A percentile compares a stretch with the other conserved stretches of the same genome.
Conservation (phyloP, 2,888 invertebrate genomes). For the Hetaerina titia region DNA sequence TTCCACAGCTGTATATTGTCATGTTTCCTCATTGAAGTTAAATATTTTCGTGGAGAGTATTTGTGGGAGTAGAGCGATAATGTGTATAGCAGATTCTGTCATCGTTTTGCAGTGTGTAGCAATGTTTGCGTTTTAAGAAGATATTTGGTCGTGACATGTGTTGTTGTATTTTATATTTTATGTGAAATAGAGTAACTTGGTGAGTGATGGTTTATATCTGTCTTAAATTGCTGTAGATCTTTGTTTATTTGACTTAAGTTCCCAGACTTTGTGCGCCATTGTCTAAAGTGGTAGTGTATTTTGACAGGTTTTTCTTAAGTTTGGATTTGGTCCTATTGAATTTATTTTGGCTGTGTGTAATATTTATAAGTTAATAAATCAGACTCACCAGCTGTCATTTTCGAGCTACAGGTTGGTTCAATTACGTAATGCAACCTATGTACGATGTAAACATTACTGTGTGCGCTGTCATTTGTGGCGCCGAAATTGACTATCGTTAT, state of each 20-base stretch:
- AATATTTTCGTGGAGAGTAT: background rate
- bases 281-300: background rate
- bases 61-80: background rate
- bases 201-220: background rate
- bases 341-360: background rate
- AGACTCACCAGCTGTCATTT: slow-evolving; percentile 23
- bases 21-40: background rate
- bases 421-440: slow-evolving; percentile 45
- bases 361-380: background rate
- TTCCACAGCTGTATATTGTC: background rate
- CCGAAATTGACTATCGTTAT: slow-evolving; percentile 61
- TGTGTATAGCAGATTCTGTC: background rate
- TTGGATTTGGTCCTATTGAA: background rate
- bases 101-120: background rate
- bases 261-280: slow-evolving; percentile 3
- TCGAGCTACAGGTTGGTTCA: slow-evolving; percentile 66
- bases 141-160: slow-evolving; percentile 21
- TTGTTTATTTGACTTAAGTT: background rate
- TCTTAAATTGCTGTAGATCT: background rate
- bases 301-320: background rate
- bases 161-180: background rate
- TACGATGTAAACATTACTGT: slow-evolving; percentile 54
- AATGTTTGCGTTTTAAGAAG: background rate
- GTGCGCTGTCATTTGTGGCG: slow-evolving; percentile 65
- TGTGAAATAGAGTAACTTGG: slow-evolving; percentile 28